phyloP scores from a whole-genome alignment of 2,113 vertebrate species.

The Phocoena phocoena region DNA sequence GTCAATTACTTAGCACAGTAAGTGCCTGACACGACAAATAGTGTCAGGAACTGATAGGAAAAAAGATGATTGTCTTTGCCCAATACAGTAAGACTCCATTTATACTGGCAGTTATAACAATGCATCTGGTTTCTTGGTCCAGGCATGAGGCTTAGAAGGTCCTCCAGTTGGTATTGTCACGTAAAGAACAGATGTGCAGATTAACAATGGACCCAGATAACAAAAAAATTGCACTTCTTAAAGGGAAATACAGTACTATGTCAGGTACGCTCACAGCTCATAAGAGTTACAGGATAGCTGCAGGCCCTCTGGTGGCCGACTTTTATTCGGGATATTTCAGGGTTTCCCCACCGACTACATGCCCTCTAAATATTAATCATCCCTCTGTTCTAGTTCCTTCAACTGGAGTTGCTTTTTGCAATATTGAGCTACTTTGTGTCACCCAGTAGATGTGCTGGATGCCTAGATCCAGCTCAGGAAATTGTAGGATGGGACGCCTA shows the following conservation, averaged over 20 bases:
- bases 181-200: constrained; percentile 63
- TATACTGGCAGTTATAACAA: not conserved
- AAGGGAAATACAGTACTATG: constrained; percentile 65
- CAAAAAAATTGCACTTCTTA: constrained; percentile 1
- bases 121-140: not conserved
- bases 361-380: constrained; percentile 78
- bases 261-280: constrained; percentile 58
- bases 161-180: not conserved
- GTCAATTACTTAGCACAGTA: not conserved
- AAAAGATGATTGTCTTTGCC: not conserved
- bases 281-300: constrained; percentile 65
- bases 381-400: constrained; percentile 32
- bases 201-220: constrained; percentile 73
- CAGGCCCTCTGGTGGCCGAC: constrained; percentile 72
- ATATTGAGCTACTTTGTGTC: not conserved
- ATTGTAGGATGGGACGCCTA: not conserved
- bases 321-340: constrained; percentile 76
- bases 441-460: not conserved
- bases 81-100: not conserved
- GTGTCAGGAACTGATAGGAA: not conserved
- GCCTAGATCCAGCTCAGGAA: not conserved
- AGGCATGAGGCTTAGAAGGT: not conserved
- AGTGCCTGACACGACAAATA: not conserved
- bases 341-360: constrained; percentile 71
- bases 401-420: not conserved